Conservation (phyloP, 2,797 vertebrate species). For the Chaetophractus vellerosus region DNA sequence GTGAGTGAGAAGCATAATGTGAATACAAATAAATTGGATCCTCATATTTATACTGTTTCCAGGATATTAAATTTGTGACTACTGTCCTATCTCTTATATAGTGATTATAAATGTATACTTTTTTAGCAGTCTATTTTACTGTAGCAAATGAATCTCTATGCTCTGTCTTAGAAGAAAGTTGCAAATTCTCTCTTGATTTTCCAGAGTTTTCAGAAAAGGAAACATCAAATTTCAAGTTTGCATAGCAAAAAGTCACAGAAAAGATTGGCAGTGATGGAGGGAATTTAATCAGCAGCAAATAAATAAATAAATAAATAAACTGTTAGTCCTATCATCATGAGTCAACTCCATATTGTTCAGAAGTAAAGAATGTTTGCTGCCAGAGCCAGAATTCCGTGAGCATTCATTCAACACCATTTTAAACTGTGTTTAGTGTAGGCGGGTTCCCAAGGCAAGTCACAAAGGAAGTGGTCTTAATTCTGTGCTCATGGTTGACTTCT, state of each 20-base stretch:
- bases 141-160: neutral
- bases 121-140: neutral
- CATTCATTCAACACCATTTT: neutral
- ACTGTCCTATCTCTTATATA: neutral
- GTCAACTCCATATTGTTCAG: neutral
- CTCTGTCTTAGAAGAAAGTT: neutral
- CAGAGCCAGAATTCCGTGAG: neutral
- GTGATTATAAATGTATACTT: neutral
- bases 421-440: neutral
- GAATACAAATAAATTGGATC: neutral
- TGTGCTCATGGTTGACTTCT: neutral
- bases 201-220: constrained; percentile 1
- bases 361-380: neutral
- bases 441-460: neutral
- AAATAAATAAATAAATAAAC: neutral
- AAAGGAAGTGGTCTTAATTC: neutral
- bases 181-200: neutral
- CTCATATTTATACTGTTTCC: neutral
- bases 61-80: neutral
- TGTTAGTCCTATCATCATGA: neutral
- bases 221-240: neutral
- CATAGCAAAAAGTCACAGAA: neutral
- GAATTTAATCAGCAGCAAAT: neutral
- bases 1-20: constrained; percentile 41
- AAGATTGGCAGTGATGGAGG: neutral